phyloP scores from a whole-genome alignment of 2,113 vertebrate species.

The Microtus montanus region DNA sequence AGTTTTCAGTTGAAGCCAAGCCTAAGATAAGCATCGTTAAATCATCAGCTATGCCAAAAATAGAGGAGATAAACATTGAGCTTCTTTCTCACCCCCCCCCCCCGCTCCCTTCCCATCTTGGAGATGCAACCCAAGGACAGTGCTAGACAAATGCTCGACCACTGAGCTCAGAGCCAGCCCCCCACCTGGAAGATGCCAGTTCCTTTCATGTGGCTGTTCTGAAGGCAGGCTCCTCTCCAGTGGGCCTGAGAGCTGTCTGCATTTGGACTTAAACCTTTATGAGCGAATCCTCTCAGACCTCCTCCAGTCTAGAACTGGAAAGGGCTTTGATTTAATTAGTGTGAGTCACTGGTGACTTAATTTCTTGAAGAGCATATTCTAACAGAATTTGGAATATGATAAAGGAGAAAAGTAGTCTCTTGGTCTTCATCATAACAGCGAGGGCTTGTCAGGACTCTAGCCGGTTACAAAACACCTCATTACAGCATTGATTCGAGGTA shows the following conservation, averaged over 20 bases:
- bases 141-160: background rate
- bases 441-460: background rate
- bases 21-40: background rate
- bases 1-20: background rate
- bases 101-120: background rate
- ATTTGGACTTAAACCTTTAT: background rate
- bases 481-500: background rate
- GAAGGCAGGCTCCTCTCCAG: background rate
- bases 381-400: slow-evolving; percentile 13
- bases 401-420: background rate
- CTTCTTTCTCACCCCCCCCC: rapidly evolving
- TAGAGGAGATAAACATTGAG: background rate
- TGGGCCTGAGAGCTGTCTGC: background rate
- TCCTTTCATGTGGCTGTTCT: background rate
- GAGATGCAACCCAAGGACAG: background rate
- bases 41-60: background rate
- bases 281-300: background rate
- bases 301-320: background rate
- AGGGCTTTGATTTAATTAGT: background rate
- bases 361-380: slow-evolving; percentile 32
- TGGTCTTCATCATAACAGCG: background rate
- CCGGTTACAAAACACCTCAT: background rate
- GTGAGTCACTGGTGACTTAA: background rate
- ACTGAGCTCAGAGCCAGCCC: no score
- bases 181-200: background rate